Evolutionary conservation across 2,888 invertebrate genomes (phyloP).

Genomic region (Mesorhabditis belari): DNA sequence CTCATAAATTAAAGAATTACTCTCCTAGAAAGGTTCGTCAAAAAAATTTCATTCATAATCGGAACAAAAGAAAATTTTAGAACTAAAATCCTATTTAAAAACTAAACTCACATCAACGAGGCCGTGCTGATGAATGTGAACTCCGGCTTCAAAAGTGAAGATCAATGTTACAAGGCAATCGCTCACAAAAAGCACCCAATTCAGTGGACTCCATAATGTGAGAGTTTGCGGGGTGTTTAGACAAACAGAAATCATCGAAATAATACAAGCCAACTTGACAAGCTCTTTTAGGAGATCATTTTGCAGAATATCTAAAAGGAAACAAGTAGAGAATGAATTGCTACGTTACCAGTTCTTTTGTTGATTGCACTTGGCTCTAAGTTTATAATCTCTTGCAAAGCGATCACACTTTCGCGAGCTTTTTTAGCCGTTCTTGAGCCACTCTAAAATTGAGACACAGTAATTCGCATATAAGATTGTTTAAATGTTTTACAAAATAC

Average conservation of each 20-base stretch:
- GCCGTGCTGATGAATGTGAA: conserved; percentile 93
- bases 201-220: conserved; percentile 71
- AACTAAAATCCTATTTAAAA: not conserved
- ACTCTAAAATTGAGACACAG: not conserved
- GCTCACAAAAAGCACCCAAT: conserved; percentile 78
- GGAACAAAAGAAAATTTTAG: too few species aligned
- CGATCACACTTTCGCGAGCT: not conserved
- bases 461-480: not conserved
- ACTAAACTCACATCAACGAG: conserved; percentile 68
- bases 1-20: too few species aligned
- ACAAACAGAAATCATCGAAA: conserved; percentile 79
- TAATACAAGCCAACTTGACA: conserved; percentile 61
- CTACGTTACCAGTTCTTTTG: not conserved
- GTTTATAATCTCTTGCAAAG: conserved; percentile 10
- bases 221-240: conserved; percentile 96
- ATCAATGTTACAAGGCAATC: conserved; percentile 83
- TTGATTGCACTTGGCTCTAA: conserved; percentile 12
- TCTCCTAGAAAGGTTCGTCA: too few species aligned
- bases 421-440: not conserved
- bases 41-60: too few species aligned
- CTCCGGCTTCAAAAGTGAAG: conserved; percentile 96
- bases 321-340: not conserved
- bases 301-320: conserved; percentile 31
- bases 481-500: too few species aligned
- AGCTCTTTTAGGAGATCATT: conserved; percentile 28